Base-by-base conservation (phyloP, 1,140 invertebrate genomes). In the Lysiphlebus fabarum region DNA sequence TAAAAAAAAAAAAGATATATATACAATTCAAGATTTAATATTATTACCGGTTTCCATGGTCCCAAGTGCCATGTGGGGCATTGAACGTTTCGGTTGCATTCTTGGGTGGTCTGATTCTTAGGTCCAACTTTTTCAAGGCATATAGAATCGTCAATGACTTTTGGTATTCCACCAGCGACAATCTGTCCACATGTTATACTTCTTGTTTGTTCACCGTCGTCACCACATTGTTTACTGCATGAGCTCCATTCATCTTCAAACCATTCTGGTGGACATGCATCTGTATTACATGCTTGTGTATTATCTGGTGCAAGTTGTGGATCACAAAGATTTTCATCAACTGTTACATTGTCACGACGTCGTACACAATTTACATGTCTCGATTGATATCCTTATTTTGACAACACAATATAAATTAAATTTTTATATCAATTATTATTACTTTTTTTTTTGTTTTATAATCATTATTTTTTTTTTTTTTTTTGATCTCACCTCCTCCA, bases 261-360 rank as follows among this genome's bases (percentile, higher is more conserved):
- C 94, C 94, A 98, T 54, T 85, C 83, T 1, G 93, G 83, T n/a
- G 89, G 84, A 77, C 95, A 97, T 0, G 91, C 82, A 5, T 89
- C 83, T 10, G 83, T 82, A 59, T 85, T 87, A 70, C 95, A 97
- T 7, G 81, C 80, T 70, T 90, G 83, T 57, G 84, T 87, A 12
- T 82, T 81, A 7, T 77, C 72, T 6, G 92, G 92, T 73, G 87
- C 86, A 43, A 83, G 76, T 38, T 80, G 83, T 1, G 78, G 82
- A 70, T 96, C 91, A 74, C 95, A 98, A 0, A 96, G 81, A 38
- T 81, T 81, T 7, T 86, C 83, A 47, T 90, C 85, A 0, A 90
- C 92, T 14, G 83, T 76, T 54, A 87, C 83, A 14, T 87, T 78
- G 38, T 86, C 86, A 42, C 85, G 81, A 9, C 86, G 82, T 47